phyloP scores from a whole-genome alignment of 2,888 invertebrate species.

The Patella ulyssiponensis region DNA sequence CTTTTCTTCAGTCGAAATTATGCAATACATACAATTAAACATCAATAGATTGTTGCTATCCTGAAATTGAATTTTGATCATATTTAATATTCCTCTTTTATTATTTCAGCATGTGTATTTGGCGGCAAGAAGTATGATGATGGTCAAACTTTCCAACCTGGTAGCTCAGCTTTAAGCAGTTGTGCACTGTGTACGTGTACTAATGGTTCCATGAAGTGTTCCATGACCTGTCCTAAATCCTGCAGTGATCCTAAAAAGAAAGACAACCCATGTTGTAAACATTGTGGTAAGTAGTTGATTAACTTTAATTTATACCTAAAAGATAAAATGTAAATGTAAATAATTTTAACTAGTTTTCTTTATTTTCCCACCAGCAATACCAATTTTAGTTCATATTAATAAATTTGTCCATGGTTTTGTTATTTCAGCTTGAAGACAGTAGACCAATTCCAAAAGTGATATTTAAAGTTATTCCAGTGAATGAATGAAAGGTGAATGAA shows the following conservation, averaged over 20 bases:
- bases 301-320: no score
- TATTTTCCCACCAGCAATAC: background rate
- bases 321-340: no score
- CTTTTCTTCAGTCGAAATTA: no score
- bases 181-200: background rate
- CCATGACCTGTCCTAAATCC: background rate
- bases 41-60: background rate
- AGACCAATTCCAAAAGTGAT: background rate
- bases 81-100: background rate
- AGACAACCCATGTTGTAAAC: background rate
- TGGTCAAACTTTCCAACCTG: background rate
- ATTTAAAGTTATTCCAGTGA: background rate
- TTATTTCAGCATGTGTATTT: constrained; percentile 77
- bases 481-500: background rate
- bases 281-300: background rate
- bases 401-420: background rate
- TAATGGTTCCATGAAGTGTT: constrained; percentile 3
- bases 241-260: background rate
- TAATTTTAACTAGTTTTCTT: background rate
- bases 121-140: constrained; percentile 74
- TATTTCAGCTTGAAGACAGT: background rate
- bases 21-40: no score
- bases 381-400: background rate
- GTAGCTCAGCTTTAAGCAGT: background rate
- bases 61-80: background rate